Evolutionary conservation across 1,140 invertebrate genomes (phyloP).

Genomic region (Elysia chlorotica): DNA sequence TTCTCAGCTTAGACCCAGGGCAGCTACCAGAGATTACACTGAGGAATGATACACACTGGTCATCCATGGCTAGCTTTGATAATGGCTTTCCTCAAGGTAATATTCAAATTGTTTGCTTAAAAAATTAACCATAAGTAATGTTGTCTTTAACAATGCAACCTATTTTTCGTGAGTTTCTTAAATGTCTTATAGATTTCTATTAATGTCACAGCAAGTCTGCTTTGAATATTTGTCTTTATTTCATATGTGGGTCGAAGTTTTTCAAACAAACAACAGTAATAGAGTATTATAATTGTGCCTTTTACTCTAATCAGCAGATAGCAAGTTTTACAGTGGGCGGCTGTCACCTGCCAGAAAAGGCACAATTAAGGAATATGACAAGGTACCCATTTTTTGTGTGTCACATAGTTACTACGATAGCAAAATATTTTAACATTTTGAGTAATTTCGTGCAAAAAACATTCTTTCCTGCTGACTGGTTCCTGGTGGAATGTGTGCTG

Average conservation of each 20-base stretch:
- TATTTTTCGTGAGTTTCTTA: neutral
- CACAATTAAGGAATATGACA: conserved; percentile 89
- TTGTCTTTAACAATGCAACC: neutral
- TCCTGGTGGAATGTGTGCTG: neutral
- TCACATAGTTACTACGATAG: neutral
- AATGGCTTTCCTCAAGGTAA: neutral
- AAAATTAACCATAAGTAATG: neutral
- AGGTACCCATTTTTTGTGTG: conserved; percentile 39
- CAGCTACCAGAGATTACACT: conserved; percentile 12
- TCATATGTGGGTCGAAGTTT: too few species aligned
- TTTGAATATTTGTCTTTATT: neutral
- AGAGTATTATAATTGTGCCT: neutral
- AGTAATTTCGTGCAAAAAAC: neutral
- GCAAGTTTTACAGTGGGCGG: conserved; percentile 51
- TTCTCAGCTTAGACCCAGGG: conserved; percentile 4
- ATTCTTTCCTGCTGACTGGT: neutral
- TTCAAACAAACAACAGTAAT: neutral
- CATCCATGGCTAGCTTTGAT: neutral
- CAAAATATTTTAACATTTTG: neutral
- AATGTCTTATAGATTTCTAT: neutral
- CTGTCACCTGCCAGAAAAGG: conserved; percentile 67
- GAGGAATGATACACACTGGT: neutral
- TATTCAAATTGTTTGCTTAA: neutral
- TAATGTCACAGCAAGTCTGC: neutral
- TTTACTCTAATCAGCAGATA: conserved; percentile 45